These are phyloP conservation scores for Phoeniculus purpureus DNA, from an alignment of 2,797 vertebrate genomes.

Conservation along the genomic window DNA sequence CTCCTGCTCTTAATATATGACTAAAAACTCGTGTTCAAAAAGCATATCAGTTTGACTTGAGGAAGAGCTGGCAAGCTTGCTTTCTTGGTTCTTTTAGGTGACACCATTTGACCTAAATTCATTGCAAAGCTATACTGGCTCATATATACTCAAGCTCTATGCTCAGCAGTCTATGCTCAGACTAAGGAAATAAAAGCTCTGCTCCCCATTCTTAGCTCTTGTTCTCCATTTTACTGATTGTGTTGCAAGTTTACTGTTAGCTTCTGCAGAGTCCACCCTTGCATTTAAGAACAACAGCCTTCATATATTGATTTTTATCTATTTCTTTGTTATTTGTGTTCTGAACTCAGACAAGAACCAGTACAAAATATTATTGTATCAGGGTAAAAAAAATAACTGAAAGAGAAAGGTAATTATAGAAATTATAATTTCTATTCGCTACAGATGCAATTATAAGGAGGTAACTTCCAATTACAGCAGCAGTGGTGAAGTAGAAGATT, in stretches of 20 bases:
- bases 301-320: background rate
- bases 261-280: background rate
- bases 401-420: slow-evolving; percentile 70
- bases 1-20: background rate
- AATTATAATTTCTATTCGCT: slow-evolving; percentile 75
- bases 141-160: background rate
- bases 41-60: background rate
- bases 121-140: background rate
- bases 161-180: background rate
- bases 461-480: slow-evolving; percentile 74
- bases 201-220: background rate
- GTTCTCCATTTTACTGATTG: background rate
- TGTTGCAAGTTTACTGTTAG: background rate
- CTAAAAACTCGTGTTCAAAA: background rate
- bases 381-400: slow-evolving; percentile 60
- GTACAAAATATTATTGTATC: slow-evolving; percentile 57
- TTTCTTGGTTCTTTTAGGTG: background rate
- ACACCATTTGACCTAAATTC: background rate
- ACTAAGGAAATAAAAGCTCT: background rate
- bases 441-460: slow-evolving; percentile 74
- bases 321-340: slow-evolving; percentile 19
- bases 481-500: slow-evolving; percentile 58
- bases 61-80: background rate
- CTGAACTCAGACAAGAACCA: slow-evolving; percentile 17
- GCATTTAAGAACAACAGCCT: background rate